Conservation (phyloP, 2,888 invertebrate species). For the Cantharis rufa region DNA sequence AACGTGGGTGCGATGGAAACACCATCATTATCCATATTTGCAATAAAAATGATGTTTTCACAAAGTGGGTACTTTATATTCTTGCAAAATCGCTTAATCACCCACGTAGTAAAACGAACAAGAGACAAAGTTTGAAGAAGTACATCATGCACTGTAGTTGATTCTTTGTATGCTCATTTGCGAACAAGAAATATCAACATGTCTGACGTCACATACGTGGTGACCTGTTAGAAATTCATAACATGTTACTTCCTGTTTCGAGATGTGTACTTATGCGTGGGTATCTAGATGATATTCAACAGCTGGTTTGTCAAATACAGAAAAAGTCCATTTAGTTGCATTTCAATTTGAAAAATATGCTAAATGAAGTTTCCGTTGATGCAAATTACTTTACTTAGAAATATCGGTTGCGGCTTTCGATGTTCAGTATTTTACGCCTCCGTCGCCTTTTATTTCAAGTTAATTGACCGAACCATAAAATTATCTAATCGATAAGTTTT, state of each 20-base stretch:
- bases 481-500: not conserved
- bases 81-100: conserved; percentile 8
- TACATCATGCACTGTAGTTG: conserved; percentile 3
- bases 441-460: not conserved
- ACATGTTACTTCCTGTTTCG: conserved; percentile 38
- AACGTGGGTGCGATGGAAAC: not conserved
- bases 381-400: not conserved
- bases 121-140: conserved; percentile 7
- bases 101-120: conserved; percentile 18
- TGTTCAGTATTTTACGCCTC: not conserved
- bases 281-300: conserved; percentile 19
- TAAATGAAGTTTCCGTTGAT: not conserved
- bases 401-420: not conserved
- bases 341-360: not conserved
- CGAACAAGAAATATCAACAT: conserved; percentile 14
- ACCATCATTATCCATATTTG: not conserved
- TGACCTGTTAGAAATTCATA: conserved; percentile 37
- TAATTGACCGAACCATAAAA: not conserved
- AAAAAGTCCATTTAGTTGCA: not conserved
- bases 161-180: conserved; percentile 18
- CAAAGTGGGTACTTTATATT: conserved; percentile 11
- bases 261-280: conserved; percentile 36
- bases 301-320: conserved; percentile 6
- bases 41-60: not conserved
- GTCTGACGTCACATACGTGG: conserved; percentile 19